Evolutionary conservation across 2,113 vertebrate species (phyloP).

Genomic region (Hemiscyllium ocellatum): DNA sequence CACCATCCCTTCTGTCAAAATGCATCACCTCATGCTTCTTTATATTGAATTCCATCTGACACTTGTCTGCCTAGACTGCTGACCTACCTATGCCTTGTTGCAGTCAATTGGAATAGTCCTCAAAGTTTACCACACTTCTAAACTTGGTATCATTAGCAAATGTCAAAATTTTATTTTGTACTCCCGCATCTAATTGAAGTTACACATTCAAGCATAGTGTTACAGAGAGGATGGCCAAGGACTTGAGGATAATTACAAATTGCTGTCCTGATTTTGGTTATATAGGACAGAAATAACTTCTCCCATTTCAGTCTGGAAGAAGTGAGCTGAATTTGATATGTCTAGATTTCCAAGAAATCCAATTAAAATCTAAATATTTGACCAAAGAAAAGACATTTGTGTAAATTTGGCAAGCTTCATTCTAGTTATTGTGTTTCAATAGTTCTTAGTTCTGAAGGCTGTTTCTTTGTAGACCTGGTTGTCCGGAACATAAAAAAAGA

Average conservation of each 20-base stretch:
- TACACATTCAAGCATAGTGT: background rate
- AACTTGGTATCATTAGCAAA: too few species aligned
- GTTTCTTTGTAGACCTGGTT: background rate
- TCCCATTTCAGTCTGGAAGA: background rate
- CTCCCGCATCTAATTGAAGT: too few species aligned
- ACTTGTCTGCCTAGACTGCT: too few species aligned
- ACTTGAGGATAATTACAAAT: background rate
- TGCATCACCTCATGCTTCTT: too few species aligned
- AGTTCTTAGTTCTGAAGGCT: background rate
- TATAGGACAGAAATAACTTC: background rate
- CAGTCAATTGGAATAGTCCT: too few species aligned
- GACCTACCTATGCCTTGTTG: too few species aligned
- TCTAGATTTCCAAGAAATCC: background rate
- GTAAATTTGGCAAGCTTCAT: background rate
- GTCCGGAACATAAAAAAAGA: too few species aligned
- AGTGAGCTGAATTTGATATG: background rate
- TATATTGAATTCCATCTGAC: too few species aligned
- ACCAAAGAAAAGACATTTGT: background rate
- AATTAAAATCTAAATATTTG: background rate
- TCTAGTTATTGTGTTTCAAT: background rate
- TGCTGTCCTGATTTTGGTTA: background rate
- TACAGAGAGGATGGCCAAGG: too few species aligned
- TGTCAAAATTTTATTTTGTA: too few species aligned
- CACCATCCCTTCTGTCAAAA: too few species aligned
- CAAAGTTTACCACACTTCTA: too few species aligned